Evolutionary conservation across 2,888 invertebrate species (phyloP), one percentile per base, ranked within the genome.

Genomic region (Cryptocheilus praepositus): DNA sequence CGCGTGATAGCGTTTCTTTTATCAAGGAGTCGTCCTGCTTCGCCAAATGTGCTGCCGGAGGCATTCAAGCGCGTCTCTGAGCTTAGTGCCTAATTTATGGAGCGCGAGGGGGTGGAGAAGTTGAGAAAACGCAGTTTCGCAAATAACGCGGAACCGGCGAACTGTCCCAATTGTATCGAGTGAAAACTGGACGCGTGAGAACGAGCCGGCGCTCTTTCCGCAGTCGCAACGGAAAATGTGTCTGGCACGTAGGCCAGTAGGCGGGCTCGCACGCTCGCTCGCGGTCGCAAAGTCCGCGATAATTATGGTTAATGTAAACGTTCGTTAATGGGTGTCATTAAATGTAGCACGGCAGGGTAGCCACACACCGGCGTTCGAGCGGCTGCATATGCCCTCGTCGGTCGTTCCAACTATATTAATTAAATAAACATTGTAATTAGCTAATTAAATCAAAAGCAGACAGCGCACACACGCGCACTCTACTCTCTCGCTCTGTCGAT

Each of bases 321-420:
- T 83, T 83, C 85, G 83, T 85, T 86, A 86, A 86, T 83, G 85
- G 83, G 73, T 81, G 85, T 83, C 85, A 85, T 86, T 86, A 85
- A 86, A 85, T 83, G 79, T 80, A 81, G 79, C 81, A 81, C 82
- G 83, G 80, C 75, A 79, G 83, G 81, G 80, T 77, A 77, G 77
- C 73, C 73, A 79, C 74, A 28, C 51, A 15, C 60, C 25, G 74
- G 63, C 71, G 64, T 53, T 61, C 58, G 72, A 64, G 61, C 74
- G 66, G 68, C 60, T 73, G 64, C 69, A 53, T 70, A 66, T 73
- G 61, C 70, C 70, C 67, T 61, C 67, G 65, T 69, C 61, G 71
- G 64, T 71, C 74, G 74, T 77, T 79, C 82, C 80, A 83, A 82
- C 85, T 84, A 83, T 83, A 83, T 82, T 85, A 84, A 85, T 86